Percentiles rank a stretch among this genome's conserved stretches.
These are phyloP conservation scores for Eubucco bourcierii DNA, from an alignment of 2,113 vertebrate species.

Conservation along the genomic window DNA sequence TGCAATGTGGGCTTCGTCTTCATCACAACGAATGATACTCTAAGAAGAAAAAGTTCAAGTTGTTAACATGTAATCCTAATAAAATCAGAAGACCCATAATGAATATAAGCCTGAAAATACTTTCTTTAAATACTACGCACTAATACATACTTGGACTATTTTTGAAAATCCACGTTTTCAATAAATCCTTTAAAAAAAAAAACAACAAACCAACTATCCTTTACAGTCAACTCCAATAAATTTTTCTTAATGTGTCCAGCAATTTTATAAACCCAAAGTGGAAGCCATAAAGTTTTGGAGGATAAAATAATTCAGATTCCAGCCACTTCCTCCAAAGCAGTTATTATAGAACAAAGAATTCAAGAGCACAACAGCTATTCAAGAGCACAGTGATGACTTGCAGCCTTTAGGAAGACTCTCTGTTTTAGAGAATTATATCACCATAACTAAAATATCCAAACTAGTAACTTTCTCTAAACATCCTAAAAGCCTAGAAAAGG, in stretches of 20 bases:
- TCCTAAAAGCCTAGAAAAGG: neutral
- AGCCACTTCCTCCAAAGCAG: neutral
- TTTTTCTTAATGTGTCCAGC: neutral
- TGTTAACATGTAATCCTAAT: neutral
- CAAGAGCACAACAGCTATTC: neutral
- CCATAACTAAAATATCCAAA: neutral
- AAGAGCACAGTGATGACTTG: neutral
- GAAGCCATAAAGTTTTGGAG: neutral
- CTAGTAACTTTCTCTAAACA: neutral
- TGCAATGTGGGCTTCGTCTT: slow-evolving; percentile 94
- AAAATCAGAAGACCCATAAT: neutral
- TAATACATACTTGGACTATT: neutral
- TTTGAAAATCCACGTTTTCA: neutral
- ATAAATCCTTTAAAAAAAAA: neutral
- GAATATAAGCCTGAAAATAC: neutral
- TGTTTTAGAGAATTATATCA: neutral
- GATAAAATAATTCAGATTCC: neutral
- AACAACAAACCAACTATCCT: no score
- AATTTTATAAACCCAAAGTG: neutral
- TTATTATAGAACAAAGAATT: neutral
- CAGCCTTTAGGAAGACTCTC: neutral
- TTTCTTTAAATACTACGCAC: neutral
- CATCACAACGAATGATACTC: slow-evolving; percentile 93
- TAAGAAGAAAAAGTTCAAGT: slow-evolving; percentile 43
- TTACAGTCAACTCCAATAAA: neutral